phyloP scores from a whole-genome alignment of 2,797 vertebrate genomes.

The Sphenopsis melanotis region DNA sequence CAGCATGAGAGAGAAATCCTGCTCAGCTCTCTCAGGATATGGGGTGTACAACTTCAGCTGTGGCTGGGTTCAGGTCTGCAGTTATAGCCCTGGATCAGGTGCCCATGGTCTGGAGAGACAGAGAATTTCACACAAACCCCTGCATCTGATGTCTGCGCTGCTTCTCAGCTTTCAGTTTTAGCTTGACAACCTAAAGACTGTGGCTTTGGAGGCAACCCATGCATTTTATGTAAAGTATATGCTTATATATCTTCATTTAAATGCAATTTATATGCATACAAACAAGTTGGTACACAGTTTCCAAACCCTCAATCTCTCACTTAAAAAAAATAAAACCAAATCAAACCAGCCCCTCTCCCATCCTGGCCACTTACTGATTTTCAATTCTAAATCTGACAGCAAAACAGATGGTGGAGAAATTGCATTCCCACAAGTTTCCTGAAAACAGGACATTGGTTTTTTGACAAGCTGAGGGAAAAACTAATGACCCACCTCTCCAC shows the following conservation, averaged over 20 bases:
- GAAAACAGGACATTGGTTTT: not conserved
- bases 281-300: not conserved
- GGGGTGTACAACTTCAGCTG: rapidly evolving
- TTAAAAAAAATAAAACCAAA: not conserved
- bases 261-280: not conserved
- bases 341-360: not conserved
- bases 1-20: not conserved
- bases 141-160: not conserved
- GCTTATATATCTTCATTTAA: not conserved
- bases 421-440: not conserved
- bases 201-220: not conserved
- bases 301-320: not conserved
- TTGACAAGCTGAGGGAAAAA: not conserved
- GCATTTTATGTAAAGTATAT: not conserved
- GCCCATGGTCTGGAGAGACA: not conserved
- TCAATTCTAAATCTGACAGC: not conserved
- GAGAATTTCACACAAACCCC: not conserved
- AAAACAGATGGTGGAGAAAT: not conserved
- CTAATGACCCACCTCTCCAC: rapidly evolving
- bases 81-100: not conserved
- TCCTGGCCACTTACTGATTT: not conserved
- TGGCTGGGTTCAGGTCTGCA: not conserved
- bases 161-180: not conserved
- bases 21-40: not conserved
- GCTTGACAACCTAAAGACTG: not conserved